Percentiles rank a stretch among this genome's conserved stretches.
Evolutionary conservation across 2,113 vertebrate genomes (phyloP).

Genomic region (Burhinus oedicnemus): DNA sequence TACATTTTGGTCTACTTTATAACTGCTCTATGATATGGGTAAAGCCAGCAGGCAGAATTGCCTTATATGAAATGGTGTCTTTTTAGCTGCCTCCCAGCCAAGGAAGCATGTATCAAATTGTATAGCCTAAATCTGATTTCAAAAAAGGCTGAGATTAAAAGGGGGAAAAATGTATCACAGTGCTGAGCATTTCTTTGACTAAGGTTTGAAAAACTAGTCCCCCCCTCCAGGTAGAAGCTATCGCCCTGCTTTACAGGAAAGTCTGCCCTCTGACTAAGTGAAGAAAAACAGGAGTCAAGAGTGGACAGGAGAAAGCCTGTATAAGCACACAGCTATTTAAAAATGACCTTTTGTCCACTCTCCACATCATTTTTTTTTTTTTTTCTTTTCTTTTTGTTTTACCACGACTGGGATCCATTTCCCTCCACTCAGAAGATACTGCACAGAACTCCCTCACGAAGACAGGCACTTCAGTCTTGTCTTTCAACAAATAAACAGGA

Average conservation of each 20-base stretch:
- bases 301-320: background rate
- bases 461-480: background rate
- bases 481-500: background rate
- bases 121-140: background rate
- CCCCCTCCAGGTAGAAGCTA: background rate
- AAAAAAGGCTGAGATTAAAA: background rate
- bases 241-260: background rate
- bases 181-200: background rate
- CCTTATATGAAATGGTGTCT: background rate
- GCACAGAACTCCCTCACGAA: background rate
- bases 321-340: background rate
- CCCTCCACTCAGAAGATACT: background rate
- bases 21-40: background rate
- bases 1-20: background rate
- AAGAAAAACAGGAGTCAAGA: background rate
- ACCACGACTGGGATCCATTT: background rate
- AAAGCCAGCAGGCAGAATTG: background rate
- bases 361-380: background rate
- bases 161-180: background rate
- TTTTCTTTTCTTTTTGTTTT: background rate
- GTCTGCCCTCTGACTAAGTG: background rate
- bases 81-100: background rate
- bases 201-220: background rate
- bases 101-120: background rate
- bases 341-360: background rate